A percentile compares a stretch with the other conserved stretches of the same genome.
Evolutionary conservation across 2,888 invertebrate species (phyloP).

Genomic region (Smittia sp.): DNA sequence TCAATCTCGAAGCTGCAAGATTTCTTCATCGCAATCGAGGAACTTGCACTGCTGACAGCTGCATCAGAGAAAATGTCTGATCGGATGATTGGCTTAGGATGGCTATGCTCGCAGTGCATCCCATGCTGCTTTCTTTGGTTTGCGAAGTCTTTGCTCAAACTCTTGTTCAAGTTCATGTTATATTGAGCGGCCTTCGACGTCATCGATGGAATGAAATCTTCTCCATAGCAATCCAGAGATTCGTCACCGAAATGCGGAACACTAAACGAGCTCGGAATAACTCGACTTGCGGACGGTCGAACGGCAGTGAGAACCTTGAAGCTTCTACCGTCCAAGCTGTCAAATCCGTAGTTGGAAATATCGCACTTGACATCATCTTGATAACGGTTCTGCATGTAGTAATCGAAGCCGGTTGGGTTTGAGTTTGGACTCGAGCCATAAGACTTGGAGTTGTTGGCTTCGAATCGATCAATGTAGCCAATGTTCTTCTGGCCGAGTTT

Average conservation of each 20-base stretch:
- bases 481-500: slow-evolving; percentile 53
- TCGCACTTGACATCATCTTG: slow-evolving; percentile 38
- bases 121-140: slow-evolving; percentile 49
- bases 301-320: slow-evolving; percentile 23
- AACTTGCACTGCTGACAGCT: not conserved
- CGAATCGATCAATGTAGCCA: slow-evolving; percentile 56
- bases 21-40: slow-evolving; percentile 45
- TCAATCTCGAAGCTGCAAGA: slow-evolving; percentile 49
- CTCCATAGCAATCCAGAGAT: not conserved
- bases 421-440: slow-evolving; percentile 65
- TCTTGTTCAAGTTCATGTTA: slow-evolving; percentile 51
- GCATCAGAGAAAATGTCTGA: slow-evolving; percentile 40
- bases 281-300: slow-evolving; percentile 1
- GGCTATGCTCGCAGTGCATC: slow-evolving; percentile 46
- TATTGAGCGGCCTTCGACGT: slow-evolving; percentile 52
- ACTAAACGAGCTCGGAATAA: slow-evolving; percentile 22
- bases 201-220: slow-evolving; percentile 51
- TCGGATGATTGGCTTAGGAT: slow-evolving; percentile 43
- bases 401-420: slow-evolving; percentile 56
- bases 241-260: slow-evolving; percentile 36
- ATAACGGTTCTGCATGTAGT: slow-evolving; percentile 52
- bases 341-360: slow-evolving; percentile 42
- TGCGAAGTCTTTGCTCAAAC: slow-evolving; percentile 53
- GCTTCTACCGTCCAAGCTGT: slow-evolving; percentile 35
- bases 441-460: slow-evolving; percentile 56